These are phyloP conservation scores for Neodiprion fabricii DNA, from an alignment of 1,140 invertebrate genomes.

Conservation along the genomic window DNA sequence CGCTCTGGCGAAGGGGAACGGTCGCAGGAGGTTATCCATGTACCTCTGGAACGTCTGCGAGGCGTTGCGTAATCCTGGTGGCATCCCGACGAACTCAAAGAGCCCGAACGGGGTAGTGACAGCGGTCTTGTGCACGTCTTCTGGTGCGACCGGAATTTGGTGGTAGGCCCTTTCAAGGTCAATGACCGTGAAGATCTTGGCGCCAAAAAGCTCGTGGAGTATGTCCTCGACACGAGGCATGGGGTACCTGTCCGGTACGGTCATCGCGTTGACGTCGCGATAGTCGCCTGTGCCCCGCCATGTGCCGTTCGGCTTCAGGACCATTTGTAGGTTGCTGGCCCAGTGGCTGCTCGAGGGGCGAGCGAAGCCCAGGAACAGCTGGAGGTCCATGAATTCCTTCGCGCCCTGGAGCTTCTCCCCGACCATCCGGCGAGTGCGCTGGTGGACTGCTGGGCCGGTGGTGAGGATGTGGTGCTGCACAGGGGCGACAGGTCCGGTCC, in stretches of 20 bases:
- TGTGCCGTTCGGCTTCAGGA: slow-evolving; percentile 39
- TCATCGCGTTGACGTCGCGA: slow-evolving; percentile 44
- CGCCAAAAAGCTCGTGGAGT: slow-evolving; percentile 38
- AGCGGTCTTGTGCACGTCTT: slow-evolving; percentile 27
- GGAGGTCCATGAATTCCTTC: neutral
- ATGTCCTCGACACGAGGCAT: slow-evolving; percentile 36
- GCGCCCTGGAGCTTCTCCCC: slow-evolving; percentile 17
- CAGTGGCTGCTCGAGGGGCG: slow-evolving; percentile 36
- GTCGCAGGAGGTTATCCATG: slow-evolving; percentile 24
- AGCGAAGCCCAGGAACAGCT: slow-evolving; percentile 11
- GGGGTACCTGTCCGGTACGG: slow-evolving; percentile 44
- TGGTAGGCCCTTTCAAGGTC: slow-evolving; percentile 56
- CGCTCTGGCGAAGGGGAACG: neutral
- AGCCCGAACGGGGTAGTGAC: slow-evolving; percentile 16
- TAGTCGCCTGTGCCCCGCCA: slow-evolving; percentile 46
- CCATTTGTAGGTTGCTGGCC: slow-evolving; percentile 45
- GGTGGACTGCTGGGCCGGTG: slow-evolving; percentile 24
- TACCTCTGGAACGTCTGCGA: slow-evolving; percentile 30
- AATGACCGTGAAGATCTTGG: slow-evolving; percentile 46
- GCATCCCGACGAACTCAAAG: slow-evolving; percentile 39
- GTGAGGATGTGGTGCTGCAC: slow-evolving; percentile 28
- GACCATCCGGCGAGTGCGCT: slow-evolving; percentile 17
- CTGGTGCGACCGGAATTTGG: slow-evolving; percentile 33
- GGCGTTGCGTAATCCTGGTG: slow-evolving; percentile 31
- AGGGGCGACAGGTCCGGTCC: too few species aligned